phyloP scores from a whole-genome alignment of 2,113 vertebrate genomes.

The Grantiella picta region DNA sequence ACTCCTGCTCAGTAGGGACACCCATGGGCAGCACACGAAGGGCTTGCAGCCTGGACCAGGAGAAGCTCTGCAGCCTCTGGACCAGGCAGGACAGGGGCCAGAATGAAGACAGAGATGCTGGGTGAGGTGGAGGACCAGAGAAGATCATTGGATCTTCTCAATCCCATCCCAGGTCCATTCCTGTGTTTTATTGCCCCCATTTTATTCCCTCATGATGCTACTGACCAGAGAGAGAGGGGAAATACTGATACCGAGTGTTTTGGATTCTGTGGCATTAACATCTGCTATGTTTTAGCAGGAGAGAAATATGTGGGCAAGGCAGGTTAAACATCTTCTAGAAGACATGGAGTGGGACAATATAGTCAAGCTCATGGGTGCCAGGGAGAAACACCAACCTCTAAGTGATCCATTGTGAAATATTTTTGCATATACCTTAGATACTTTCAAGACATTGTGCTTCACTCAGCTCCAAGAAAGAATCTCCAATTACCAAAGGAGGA shows the following conservation, averaged over 20 bases:
- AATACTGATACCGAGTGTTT: background rate
- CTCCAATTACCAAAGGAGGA: background rate
- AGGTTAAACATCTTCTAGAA: background rate
- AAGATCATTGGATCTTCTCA: background rate
- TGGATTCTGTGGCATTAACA: background rate
- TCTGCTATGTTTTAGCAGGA: background rate
- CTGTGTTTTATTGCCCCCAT: background rate
- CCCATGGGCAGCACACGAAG: background rate
- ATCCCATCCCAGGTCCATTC: rapidly evolving
- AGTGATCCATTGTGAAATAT: background rate
- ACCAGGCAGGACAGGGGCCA: background rate
- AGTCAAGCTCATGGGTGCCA: background rate
- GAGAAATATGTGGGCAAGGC: background rate
- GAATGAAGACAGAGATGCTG: background rate
- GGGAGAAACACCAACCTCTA: background rate
- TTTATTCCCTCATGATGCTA: background rate
- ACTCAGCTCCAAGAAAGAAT: background rate
- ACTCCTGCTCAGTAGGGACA: background rate
- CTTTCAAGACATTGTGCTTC: background rate
- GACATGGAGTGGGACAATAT: background rate
- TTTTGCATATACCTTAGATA: background rate
- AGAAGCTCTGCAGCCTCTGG: background rate
- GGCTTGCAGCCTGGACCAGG: background rate
- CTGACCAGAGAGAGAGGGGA: background rate
- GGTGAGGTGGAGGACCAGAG: background rate